Percentiles rank a stretch among this genome's conserved stretches.
phyloP scores from a whole-genome alignment of 2,797 vertebrate genomes.

The Epinephelus coioides region DNA sequence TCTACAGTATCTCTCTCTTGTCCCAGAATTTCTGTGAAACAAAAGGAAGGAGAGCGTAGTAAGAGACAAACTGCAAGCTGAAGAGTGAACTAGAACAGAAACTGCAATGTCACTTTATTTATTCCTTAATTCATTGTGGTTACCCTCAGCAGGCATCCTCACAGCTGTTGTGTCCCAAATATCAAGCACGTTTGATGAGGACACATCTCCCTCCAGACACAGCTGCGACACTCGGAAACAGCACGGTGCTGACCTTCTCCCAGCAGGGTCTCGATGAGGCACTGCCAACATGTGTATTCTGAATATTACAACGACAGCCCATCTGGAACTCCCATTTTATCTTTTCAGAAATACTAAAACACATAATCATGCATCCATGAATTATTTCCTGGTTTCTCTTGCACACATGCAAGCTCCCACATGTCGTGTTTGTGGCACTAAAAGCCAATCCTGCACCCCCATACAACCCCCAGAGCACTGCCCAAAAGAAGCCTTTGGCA shows the following conservation, averaged over 20 bases:
- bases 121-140: conserved; percentile 8
- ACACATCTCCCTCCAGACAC: conserved; percentile 14
- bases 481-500: neutral
- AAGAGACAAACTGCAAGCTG: neutral
- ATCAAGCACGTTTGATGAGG: conserved; percentile 32
- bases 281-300: conserved; percentile 31
- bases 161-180: conserved; percentile 19
- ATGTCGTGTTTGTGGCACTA: neutral
- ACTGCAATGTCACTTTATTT: conserved; percentile 9
- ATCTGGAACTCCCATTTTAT: conserved; percentile 21
- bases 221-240: conserved; percentile 26
- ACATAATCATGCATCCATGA: neutral
- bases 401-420: too few species aligned
- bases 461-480: neutral
- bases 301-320: conserved; percentile 11
- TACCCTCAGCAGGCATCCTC: conserved; percentile 22
- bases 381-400: neutral
- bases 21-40: neutral
- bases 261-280: conserved; percentile 34
- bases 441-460: neutral
- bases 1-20: neutral
- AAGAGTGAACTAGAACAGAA: neutral
- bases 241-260: conserved; percentile 46
- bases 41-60: too few species aligned
- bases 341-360: conserved; percentile 17